Evolutionary conservation across 2,888 invertebrate species (phyloP).

Genomic region (Mactromeris polynyma): DNA sequence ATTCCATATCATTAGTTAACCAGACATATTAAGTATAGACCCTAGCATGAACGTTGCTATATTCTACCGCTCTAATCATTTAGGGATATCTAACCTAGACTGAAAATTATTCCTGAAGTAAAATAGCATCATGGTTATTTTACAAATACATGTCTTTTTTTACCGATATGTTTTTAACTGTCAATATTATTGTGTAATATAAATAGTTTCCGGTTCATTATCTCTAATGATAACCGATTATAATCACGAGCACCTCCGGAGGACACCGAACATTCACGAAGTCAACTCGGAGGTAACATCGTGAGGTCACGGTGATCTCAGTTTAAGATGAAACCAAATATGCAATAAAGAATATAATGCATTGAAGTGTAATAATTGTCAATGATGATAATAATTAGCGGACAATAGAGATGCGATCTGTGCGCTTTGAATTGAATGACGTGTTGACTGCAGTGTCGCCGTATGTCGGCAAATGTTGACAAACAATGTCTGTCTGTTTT

Average conservation of each 20-base stretch:
- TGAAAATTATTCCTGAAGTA: too few species aligned
- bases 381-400: neutral
- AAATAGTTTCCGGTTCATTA: neutral
- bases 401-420: neutral
- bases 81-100: too few species aligned
- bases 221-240: neutral
- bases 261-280: neutral
- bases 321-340: neutral
- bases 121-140: too few species aligned
- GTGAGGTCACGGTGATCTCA: neutral
- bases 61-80: too few species aligned
- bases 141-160: too few species aligned
- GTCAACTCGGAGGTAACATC: neutral
- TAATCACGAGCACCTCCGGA: neutral
- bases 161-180: too few species aligned
- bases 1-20: too few species aligned
- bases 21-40: too few species aligned
- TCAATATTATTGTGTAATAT: neutral
- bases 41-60: too few species aligned
- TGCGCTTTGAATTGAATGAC: neutral
- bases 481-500: too few species aligned
- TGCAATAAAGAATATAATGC: too few species aligned
- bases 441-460: neutral
- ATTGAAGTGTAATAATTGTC: neutral
- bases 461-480: neutral